Conservation (phyloP, 2,888 invertebrate genomes). For the Chloroclysta siterata region DNA sequence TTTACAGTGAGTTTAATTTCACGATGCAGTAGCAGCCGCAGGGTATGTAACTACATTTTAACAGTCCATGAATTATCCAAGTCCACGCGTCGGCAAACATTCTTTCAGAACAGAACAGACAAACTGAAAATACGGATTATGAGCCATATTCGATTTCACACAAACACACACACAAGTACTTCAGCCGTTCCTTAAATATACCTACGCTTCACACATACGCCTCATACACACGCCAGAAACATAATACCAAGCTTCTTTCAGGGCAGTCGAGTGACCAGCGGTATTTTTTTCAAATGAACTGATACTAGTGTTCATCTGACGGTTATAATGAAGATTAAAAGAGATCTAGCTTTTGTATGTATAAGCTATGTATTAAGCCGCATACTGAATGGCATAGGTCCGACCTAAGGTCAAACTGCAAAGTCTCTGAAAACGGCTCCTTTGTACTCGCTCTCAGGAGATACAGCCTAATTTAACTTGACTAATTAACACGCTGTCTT, state of each 20-base stretch:
- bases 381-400: conserved; percentile 19
- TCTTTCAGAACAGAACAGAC: no score
- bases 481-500: conserved; percentile 46
- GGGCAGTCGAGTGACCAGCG: no score
- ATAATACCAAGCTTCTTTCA: no score
- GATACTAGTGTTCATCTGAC: no score
- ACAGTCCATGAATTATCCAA: not conserved
- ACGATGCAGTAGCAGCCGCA: not conserved
- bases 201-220: no score
- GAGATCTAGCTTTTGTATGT: not conserved
- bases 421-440: conserved; percentile 46
- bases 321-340: not conserved
- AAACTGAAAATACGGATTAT: no score
- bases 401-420: conserved; percentile 42
- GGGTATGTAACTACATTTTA: not conserved
- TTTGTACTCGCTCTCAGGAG: conserved; percentile 49
- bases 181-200: no score
- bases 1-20: conserved; percentile 1
- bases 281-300: no score
- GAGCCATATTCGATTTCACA: no score
- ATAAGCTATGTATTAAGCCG: conserved; percentile 17
- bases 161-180: no score
- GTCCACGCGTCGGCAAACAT: no score
- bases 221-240: no score
- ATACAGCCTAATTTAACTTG: conserved; percentile 52